Evolutionary conservation across 2,113 vertebrate species (phyloP).

Genomic region (Willisornis vidua): DNA sequence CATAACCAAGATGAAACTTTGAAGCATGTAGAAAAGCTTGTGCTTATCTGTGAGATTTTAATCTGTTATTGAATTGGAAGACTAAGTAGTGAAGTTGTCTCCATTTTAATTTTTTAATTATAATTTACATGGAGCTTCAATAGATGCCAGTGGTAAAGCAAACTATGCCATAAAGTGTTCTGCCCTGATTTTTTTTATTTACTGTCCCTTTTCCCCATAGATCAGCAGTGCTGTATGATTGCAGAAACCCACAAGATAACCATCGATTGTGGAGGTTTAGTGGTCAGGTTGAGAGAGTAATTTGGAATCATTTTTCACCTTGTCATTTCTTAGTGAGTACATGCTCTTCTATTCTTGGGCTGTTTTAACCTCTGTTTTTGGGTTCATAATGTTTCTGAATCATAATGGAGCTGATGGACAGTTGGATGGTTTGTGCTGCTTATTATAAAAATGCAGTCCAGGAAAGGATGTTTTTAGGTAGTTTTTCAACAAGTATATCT

Average conservation of each 20-base stretch:
- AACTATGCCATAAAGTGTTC: not conserved
- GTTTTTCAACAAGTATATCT: not conserved
- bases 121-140: not conserved
- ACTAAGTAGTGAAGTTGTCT: not conserved
- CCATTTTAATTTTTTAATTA: not conserved
- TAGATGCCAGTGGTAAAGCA: not conserved
- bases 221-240: conserved; percentile 90
- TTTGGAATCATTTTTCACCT: conserved; percentile 95
- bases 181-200: not conserved
- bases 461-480: not conserved
- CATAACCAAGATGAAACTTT: not conserved
- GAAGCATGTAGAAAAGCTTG: not conserved
- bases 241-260: conserved; percentile 87
- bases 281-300: conserved; percentile 91
- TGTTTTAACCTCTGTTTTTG: not conserved
- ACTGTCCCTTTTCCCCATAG: conserved; percentile 54
- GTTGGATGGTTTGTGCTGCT: not conserved
- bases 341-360: not conserved
- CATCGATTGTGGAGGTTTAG: conserved; percentile 92
- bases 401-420: not conserved
- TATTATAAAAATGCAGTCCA: not conserved
- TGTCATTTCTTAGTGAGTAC: conserved; percentile 89
- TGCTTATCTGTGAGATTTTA: not conserved
- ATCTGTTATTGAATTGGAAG: not conserved
- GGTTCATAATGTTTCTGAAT: not conserved